A percentile compares a stretch with the other conserved stretches of the same genome.
phyloP scores from a whole-genome alignment of 2,888 invertebrate species.

The Acronicta leporina region DNA sequence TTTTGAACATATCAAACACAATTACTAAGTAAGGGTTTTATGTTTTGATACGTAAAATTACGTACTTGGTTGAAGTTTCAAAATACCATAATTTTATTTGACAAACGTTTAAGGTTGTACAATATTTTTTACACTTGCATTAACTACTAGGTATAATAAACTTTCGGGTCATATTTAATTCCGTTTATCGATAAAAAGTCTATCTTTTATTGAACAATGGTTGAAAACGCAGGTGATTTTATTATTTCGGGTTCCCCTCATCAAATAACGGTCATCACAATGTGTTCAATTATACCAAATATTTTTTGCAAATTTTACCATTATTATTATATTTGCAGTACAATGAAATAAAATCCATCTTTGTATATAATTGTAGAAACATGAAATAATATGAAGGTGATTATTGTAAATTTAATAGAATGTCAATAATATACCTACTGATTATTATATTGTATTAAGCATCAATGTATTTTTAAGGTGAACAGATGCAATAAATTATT shows the following conservation, averaged over 20 bases:
- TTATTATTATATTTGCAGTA: conserved; percentile 66
- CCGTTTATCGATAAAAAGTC: neutral
- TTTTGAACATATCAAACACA: conserved; percentile 49
- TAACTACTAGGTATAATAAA: conserved; percentile 4
- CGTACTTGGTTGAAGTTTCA: conserved; percentile 5
- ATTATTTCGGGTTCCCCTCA: conserved; percentile 43
- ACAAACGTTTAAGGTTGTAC: conserved; percentile 23
- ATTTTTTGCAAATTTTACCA: conserved; percentile 73
- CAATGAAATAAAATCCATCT: conserved; percentile 61
- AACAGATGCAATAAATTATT: conserved; percentile 57
- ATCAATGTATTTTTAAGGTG: conserved; percentile 54
- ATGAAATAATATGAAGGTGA: conserved; percentile 54
- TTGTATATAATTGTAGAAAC: conserved; percentile 69
- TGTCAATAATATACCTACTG: conserved; percentile 54
- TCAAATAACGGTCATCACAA: conserved; percentile 76
- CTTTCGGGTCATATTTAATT: conserved; percentile 4
- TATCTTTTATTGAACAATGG: neutral
- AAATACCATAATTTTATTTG: conserved; percentile 33
- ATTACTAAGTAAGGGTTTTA: conserved; percentile 36
- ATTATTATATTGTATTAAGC: conserved; percentile 50
- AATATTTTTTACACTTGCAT: conserved; percentile 19
- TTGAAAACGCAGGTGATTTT: conserved; percentile 12
- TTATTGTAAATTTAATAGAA: conserved; percentile 62
- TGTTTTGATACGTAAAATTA: conserved; percentile 17
- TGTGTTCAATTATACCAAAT: conserved; percentile 87